Percentiles rank a stretch among this genome's conserved stretches.
Evolutionary conservation across 2,888 invertebrate genomes (phyloP).

Genomic region (Deilephila porcellus): DNA sequence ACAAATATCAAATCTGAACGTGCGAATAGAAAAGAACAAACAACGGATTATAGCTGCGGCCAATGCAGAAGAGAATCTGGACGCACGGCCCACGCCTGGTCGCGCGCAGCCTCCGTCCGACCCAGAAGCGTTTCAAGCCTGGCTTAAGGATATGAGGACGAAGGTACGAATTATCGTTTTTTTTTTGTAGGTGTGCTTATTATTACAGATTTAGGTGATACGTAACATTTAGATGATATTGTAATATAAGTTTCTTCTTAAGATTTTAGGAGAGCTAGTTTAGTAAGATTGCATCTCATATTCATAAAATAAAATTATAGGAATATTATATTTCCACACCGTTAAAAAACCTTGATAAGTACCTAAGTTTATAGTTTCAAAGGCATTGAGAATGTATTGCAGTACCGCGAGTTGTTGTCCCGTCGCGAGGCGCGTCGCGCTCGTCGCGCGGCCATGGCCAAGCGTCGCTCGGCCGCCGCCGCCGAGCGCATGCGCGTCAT

Average conservation of each 20-base stretch:
- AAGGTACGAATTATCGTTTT: slow-evolving; percentile 78
- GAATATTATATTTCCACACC: no score
- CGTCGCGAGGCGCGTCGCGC: slow-evolving; percentile 91
- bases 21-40: slow-evolving; percentile 90
- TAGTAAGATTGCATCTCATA: no score
- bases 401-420: slow-evolving; percentile 89
- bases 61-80: slow-evolving; percentile 85
- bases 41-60: slow-evolving; percentile 90
- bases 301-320: no score
- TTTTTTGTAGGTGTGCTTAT: not conserved
- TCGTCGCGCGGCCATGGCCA: slow-evolving; percentile 94
- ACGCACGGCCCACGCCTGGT: slow-evolving; percentile 58
- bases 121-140: slow-evolving; percentile 79
- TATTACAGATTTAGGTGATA: not conserved
- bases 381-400: slow-evolving; percentile 15
- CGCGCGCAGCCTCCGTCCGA: slow-evolving; percentile 75
- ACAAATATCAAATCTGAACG: slow-evolving; percentile 87
- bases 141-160: slow-evolving; percentile 84
- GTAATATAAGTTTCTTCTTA: no score
- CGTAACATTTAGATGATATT: not conserved
- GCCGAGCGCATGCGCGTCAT: slow-evolving; percentile 98
- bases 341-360: no score
- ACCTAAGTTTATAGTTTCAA: no score
- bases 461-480: slow-evolving; percentile 95
- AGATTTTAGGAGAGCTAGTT: no score